Evolutionary conservation across 2,888 invertebrate species (phyloP), one percentile per base, ranked within the genome.

Genomic region (Atrina japonica): DNA sequence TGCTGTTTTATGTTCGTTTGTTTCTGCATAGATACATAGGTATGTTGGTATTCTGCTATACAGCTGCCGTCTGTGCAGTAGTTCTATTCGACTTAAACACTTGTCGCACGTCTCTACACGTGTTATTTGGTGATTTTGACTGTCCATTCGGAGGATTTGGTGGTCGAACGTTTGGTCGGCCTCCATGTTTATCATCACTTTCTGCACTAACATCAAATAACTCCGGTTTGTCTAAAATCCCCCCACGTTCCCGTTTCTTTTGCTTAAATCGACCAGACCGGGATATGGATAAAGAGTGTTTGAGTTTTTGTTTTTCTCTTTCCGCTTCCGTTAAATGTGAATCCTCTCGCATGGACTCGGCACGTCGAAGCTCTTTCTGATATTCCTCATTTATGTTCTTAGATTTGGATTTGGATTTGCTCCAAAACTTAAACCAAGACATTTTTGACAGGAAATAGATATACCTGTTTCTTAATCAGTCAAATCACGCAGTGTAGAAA

Each of bases 221-320:
- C 60, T 85, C 84, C 25, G 84, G 82, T 64, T 83, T 73, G 64
- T 86, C 85, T 43, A 83, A 59, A 53, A 86, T 81, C 29, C 80
- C 84, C 2, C 80, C 73, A 30, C 86, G 69, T 66, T 84, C 83
- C 63, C 83, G 79, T 64, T 84, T 83, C 66, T 84, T 84, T 72
- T 85, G 83, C 66, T 85, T 86, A 66, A 84, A 86, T 50, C 86
- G 66, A 18, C 86, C 86, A 1, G 86, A 86, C 35, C 86, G 70
- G n/a, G 86, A 86, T 70, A 86, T 85, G 1, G 86, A 86, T 71
- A 86, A 75, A 7, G 83, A 76, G 58, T 85, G 84, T 27, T 82
- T 80, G 35, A 85, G 66, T 53, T 77, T 75, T 50, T 83, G 78
- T 61, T 83, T 84, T 53, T 85, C 83, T 27, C 76, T 74, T 52